Evolutionary conservation across 2,797 vertebrate species (phyloP).

Genomic region (Heliangelus exortis): DNA sequence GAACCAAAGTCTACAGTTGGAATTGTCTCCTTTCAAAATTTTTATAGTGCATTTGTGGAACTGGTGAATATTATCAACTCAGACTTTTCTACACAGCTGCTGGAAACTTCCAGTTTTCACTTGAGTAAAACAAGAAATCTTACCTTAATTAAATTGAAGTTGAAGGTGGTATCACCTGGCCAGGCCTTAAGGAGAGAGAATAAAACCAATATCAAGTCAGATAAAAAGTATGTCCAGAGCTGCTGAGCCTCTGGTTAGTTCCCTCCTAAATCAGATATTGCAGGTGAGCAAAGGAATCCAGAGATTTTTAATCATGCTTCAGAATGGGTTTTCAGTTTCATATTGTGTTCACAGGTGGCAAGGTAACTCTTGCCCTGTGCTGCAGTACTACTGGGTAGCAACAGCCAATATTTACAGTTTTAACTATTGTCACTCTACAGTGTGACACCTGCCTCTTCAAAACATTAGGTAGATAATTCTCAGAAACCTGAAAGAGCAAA

Average conservation of each 20-base stretch:
- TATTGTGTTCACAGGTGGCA: background rate
- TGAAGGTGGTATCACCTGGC: constrained; percentile 78
- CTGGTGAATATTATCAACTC: background rate
- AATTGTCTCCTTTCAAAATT: background rate
- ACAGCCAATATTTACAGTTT: background rate
- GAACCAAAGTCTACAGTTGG: background rate
- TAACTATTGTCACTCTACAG: background rate
- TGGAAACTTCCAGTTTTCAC: background rate
- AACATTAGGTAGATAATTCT: background rate
- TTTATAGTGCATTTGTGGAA: background rate
- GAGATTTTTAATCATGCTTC: background rate
- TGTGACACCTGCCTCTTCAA: background rate
- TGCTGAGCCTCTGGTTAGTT: background rate
- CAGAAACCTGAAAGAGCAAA: background rate
- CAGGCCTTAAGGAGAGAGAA: constrained; percentile 64
- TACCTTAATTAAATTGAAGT: constrained; percentile 90
- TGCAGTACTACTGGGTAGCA: background rate
- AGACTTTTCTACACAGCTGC: background rate
- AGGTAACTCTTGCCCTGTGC: background rate
- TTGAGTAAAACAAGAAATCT: constrained; percentile 10
- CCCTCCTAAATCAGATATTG: background rate
- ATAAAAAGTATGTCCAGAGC: background rate
- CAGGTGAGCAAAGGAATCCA: background rate
- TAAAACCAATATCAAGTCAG: background rate
- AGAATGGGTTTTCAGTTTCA: background rate